Conservation (phyloP, 2,113 vertebrate species). For the Clarias macrocephalus region DNA sequence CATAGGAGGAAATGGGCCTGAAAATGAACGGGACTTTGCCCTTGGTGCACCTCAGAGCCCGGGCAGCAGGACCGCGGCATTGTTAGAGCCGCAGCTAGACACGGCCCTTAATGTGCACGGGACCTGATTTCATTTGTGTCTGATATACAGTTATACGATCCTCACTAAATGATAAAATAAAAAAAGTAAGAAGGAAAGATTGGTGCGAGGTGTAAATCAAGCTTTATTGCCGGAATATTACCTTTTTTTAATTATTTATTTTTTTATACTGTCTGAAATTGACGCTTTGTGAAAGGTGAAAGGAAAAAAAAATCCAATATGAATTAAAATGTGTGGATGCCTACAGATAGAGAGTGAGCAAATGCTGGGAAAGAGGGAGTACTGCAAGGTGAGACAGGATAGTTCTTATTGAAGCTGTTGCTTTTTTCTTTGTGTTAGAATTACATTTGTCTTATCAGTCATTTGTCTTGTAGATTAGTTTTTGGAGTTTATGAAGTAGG, state of each 20-base stretch:
- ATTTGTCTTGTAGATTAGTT: constrained; percentile 53
- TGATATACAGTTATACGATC: constrained; percentile 85
- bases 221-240: constrained; percentile 81
- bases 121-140: constrained; percentile 83
- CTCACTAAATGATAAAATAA: constrained; percentile 82
- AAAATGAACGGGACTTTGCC: constrained; percentile 85
- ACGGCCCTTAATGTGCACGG: constrained; percentile 77
- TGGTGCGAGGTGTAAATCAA: constrained; percentile 78
- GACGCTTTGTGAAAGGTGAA: constrained; percentile 72
- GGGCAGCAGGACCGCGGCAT: constrained; percentile 69
- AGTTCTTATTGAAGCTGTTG: constrained; percentile 48
- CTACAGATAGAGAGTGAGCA: constrained; percentile 36
- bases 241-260: constrained; percentile 61
- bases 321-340: constrained; percentile 65
- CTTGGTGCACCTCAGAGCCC: constrained; percentile 75
- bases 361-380: not conserved
- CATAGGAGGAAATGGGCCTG: constrained; percentile 86
- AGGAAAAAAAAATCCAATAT: constrained; percentile 66
- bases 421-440: constrained; percentile 46
- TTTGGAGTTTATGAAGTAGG: constrained; percentile 52
- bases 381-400: constrained; percentile 22
- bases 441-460: constrained; percentile 53
- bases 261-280: constrained; percentile 76
- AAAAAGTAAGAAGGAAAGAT: constrained; percentile 70
- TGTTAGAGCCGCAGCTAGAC: constrained; percentile 74